Base-by-base conservation (phyloP, 2,888 invertebrate genomes). In the Eristalis pertinax region DNA sequence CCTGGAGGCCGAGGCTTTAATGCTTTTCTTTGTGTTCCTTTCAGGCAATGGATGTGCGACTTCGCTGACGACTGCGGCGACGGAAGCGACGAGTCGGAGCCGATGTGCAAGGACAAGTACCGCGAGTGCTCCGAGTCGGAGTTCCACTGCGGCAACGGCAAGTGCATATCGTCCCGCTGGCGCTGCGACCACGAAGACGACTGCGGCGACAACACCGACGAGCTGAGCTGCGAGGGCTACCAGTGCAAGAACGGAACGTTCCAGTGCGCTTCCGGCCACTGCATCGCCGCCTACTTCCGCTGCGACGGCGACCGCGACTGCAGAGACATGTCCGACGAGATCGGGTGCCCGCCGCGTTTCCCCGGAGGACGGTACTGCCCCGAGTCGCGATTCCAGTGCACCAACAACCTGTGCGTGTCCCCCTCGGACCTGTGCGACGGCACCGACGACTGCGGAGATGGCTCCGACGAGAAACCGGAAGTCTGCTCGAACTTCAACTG, bases 21-120 rank as follows among this genome's bases (percentile, higher is more conserved):
- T 78, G 60, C 60, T 29, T 78, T 24, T 24, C 58, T 64, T 29
- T 65, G 38, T 22, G 62, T 78, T 82, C 64, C 73, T 91, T 19
- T 92, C 65, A 93, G 93, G 90, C 97, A 98, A 91, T 99, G 98
- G 98, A 95, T 96, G 90, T 99, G 99, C 92, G 99, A 99, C 92
- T 98, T 98, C 92, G 98, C 99, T 35, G 98, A 99, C 91, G 99
- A 99, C 92, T 99, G 99, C 91, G 97, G 98, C 0, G 99, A 99
- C 92, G 97, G 97, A 62, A 97, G 97, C 74, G 99, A 99, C 92
- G 98, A 98, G 92, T 94, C 95, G 0, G 97, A 97, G 89, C 93
- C 95, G 0, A 94, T 97, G 41, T 99, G 99, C 92, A 96, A 96
- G 90, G 96, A 96, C 74, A 94, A 94, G 81, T 98, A 98, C 92